Percentiles rank a stretch among this genome's conserved stretches.
These are phyloP conservation scores for Chymomyza costata DNA, from an alignment of 1,140 invertebrate genomes.

Conservation along the genomic window DNA sequence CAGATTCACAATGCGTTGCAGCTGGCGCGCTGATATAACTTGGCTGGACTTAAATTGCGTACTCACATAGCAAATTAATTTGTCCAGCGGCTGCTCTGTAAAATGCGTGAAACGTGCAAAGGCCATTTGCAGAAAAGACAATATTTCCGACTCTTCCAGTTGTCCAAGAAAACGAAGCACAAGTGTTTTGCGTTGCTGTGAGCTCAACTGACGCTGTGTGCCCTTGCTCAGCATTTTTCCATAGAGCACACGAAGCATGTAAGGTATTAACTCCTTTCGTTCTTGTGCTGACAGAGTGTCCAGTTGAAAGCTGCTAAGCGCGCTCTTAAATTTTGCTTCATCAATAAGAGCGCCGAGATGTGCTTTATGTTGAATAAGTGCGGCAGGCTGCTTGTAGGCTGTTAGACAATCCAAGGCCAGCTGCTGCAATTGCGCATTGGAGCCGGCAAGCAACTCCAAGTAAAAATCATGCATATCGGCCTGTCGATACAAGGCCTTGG, in stretches of 20 bases:
- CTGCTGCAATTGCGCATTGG: conserved; percentile 87
- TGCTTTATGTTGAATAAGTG: conserved; percentile 85
- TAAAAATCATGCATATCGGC: conserved; percentile 85
- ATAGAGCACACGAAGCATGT: conserved; percentile 90
- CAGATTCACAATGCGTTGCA: conserved; percentile 86
- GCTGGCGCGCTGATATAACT: conserved; percentile 79
- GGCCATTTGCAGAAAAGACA: conserved; percentile 88
- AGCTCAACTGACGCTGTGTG: conserved; percentile 83
- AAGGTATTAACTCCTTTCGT: conserved; percentile 84
- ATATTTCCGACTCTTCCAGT: conserved; percentile 85
- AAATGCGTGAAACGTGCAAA: conserved; percentile 84
- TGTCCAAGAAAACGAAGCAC: conserved; percentile 91
- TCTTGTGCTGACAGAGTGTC: conserved; percentile 82
- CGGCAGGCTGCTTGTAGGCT: conserved; percentile 86
- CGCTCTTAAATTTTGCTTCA: conserved; percentile 91
- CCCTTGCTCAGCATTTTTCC: conserved; percentile 91
- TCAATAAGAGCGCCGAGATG: conserved; percentile 87
- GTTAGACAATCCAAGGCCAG: conserved; percentile 89
- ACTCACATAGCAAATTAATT: conserved; percentile 18
- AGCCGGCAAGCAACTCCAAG: conserved; percentile 86
- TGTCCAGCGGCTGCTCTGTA: conserved; percentile 77
- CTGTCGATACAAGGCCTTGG: conserved; percentile 85
- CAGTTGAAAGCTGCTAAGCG: conserved; percentile 86
- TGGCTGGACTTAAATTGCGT: conserved; percentile 18
- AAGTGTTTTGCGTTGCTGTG: conserved; percentile 82